phyloP scores from a whole-genome alignment of 2,113 vertebrate genomes.

The Macrotus californicus region DNA sequence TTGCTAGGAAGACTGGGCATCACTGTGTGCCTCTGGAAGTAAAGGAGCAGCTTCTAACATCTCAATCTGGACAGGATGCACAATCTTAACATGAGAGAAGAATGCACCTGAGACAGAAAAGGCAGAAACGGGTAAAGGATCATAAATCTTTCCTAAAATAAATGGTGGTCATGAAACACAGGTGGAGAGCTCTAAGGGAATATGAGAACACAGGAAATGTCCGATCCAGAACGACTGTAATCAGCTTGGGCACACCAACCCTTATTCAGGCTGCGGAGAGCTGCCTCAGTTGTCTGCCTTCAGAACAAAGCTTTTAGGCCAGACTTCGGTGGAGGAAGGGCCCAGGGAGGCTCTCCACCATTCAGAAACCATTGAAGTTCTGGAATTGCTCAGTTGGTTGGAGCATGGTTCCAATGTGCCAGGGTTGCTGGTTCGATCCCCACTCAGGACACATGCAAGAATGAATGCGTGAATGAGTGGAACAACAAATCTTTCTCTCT shows the following conservation, averaged over 20 bases:
- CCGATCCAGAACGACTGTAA: rapidly evolving
- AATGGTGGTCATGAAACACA: background rate
- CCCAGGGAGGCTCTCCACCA: background rate
- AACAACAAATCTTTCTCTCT: too few species aligned
- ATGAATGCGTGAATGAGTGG: too few species aligned
- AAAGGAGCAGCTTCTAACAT: background rate
- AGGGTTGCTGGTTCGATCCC: too few species aligned
- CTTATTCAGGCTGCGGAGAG: background rate
- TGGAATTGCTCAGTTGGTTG: background rate
- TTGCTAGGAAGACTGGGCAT: background rate
- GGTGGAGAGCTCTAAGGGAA: background rate
- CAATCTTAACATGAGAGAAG: background rate
- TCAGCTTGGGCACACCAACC: background rate
- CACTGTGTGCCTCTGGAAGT: background rate
- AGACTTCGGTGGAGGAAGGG: background rate
- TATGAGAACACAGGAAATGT: background rate
- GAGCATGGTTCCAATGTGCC: too few species aligned
- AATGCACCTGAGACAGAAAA: background rate
- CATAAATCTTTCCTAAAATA: background rate
- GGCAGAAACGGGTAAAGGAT: background rate
- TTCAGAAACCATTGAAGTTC: background rate
- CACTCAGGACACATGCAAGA: too few species aligned
- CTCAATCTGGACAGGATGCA: background rate
- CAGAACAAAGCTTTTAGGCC: background rate
- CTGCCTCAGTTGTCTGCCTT: background rate